These are phyloP conservation scores for Nyctibius grandis DNA, from an alignment of 2,797 vertebrate genomes.

Conservation along the genomic window DNA sequence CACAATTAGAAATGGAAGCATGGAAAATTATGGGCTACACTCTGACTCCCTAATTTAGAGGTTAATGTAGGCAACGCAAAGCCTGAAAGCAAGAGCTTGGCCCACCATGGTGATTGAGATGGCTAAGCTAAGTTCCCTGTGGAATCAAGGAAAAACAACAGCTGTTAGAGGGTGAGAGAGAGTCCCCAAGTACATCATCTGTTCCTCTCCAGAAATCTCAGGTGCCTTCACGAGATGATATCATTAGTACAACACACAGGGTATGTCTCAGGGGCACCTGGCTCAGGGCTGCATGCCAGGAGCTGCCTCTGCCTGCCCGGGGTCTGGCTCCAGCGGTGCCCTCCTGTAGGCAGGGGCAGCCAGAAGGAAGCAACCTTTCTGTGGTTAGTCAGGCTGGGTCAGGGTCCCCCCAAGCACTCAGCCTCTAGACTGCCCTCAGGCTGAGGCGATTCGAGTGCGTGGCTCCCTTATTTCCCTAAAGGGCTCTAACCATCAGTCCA, in stretches of 20 bases:
- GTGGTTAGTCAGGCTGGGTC: neutral
- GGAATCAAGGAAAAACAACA: neutral
- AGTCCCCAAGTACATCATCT: neutral
- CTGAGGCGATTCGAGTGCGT: accelerated
- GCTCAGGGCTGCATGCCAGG: neutral
- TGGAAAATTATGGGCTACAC: neutral
- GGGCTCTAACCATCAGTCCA: neutral
- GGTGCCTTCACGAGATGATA: neutral
- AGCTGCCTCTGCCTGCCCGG: neutral
- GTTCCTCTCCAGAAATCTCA: neutral
- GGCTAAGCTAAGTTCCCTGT: neutral
- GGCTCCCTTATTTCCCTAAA: neutral
- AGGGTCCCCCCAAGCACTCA: neutral
- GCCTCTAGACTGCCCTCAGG: neutral
- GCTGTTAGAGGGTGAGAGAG: neutral
- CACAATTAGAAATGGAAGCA: neutral
- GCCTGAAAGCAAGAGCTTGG: neutral
- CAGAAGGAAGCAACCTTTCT: neutral
- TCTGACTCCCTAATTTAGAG: neutral
- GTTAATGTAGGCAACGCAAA: neutral
- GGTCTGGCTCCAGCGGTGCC: neutral
- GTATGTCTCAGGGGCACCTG: neutral
- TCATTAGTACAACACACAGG: neutral
- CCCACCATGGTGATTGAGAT: neutral
- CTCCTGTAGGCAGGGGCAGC: neutral